A percentile compares a stretch with the other conserved stretches of the same genome.
Evolutionary conservation across 2,888 invertebrate genomes (phyloP).

Genomic region (Tupiocoris notatus): DNA sequence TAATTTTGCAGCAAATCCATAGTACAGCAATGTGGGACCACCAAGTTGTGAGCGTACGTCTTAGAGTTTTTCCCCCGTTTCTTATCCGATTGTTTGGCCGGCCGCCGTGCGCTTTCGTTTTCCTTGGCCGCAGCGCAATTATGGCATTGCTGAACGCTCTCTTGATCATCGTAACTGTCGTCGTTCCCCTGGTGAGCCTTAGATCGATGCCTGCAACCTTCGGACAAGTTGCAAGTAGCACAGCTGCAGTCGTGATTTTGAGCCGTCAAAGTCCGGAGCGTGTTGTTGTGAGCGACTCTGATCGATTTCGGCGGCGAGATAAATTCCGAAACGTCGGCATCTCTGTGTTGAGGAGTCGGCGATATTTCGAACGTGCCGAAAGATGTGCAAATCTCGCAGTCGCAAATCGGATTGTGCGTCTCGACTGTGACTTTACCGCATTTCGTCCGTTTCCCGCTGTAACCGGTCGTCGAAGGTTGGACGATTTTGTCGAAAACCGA

Average conservation of each 20-base stretch:
- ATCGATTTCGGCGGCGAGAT: too few relatives aligned
- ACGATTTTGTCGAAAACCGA: slow-evolving; percentile 4
- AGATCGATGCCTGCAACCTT: too few relatives aligned
- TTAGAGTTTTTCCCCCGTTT: not conserved
- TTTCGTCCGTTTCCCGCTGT: not conserved
- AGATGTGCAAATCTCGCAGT: not conserved
- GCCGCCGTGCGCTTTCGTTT: not conserved
- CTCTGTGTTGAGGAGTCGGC: not conserved
- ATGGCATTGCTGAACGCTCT: not conserved
- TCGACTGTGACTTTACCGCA: not conserved
- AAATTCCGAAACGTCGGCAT: not conserved
- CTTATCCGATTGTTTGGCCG: not conserved
- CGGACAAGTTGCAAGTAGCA: not conserved
- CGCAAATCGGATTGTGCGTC: not conserved
- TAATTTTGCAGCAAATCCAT: not conserved
- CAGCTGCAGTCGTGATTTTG: slow-evolving; percentile 24
- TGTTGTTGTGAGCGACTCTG: not conserved
- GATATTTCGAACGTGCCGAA: not conserved
- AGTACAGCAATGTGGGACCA: not conserved
- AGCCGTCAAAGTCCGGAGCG: not conserved
- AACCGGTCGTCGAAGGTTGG: not conserved
- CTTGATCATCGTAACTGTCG: not conserved
- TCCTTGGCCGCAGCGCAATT: not conserved
- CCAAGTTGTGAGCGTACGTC: not conserved
- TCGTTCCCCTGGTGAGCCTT: not conserved